Conservation (phyloP, 2,888 invertebrate genomes). For the Ferrisia virgata region DNA sequence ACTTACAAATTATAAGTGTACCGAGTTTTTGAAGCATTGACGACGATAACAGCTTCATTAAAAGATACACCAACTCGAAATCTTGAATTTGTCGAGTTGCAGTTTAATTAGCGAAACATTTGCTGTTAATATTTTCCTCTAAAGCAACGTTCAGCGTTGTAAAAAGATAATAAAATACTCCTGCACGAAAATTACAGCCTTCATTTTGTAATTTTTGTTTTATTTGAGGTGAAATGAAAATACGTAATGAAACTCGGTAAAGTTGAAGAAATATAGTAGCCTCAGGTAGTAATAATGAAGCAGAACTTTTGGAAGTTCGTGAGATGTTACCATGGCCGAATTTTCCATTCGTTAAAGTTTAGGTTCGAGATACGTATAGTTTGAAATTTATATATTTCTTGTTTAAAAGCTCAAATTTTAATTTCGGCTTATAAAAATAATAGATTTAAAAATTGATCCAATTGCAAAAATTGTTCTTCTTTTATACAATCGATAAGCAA, state of each 20-base stretch:
- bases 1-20: neutral
- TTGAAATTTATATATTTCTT: too few species aligned
- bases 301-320: neutral
- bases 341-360: neutral
- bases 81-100: neutral
- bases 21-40: neutral
- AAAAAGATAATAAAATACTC: neutral
- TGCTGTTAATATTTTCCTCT: neutral
- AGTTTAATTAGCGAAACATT: neutral
- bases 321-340: neutral
- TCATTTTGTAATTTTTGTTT: neutral
- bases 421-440: too few species aligned
- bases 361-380: too few species aligned
- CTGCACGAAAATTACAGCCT: neutral
- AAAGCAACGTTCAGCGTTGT: neutral
- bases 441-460: too few species aligned
- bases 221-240: neutral
- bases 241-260: neutral
- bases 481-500: too few species aligned
- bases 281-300: neutral
- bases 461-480: too few species aligned
- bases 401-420: too few species aligned
- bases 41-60: neutral
- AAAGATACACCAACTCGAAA: neutral
- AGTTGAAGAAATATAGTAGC: neutral